These are phyloP conservation scores for Callipepla californica DNA, from an alignment of 2,113 vertebrate species.

Conservation along the genomic window DNA sequence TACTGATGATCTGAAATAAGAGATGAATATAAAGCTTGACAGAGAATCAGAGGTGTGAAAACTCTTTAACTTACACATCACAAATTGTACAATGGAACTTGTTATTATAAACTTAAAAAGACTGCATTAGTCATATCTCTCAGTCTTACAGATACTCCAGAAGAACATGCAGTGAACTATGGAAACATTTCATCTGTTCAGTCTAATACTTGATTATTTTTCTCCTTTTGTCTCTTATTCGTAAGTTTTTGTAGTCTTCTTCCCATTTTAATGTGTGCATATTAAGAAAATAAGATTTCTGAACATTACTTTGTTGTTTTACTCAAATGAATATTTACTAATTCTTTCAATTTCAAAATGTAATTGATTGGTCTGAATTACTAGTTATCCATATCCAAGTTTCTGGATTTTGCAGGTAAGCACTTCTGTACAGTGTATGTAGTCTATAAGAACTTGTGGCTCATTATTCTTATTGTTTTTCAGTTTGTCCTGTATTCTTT, in stretches of 20 bases:
- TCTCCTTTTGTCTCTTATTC: neutral
- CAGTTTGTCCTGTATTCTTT: neutral
- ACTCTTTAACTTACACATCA: neutral
- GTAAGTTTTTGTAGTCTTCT: neutral
- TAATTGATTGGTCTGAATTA: neutral
- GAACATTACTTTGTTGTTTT: neutral
- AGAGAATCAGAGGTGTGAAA: neutral
- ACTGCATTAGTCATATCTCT: neutral
- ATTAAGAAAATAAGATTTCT: neutral
- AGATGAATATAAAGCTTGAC: neutral
- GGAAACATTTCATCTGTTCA: neutral
- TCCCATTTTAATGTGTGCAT: constrained; percentile 7
- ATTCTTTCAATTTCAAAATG: neutral
- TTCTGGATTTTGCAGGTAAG: neutral
- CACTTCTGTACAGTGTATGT: neutral
- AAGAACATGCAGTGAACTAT: neutral
- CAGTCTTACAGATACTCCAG: neutral
- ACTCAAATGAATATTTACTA: neutral
- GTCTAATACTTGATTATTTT: neutral
- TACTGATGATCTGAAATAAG: neutral
- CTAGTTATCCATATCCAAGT: neutral
- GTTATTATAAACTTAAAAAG: neutral
- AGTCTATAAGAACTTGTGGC: neutral
- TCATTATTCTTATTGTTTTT: neutral
- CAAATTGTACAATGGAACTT: neutral